These are phyloP conservation scores for Bombus soroeensis DNA, from an alignment of 1,140 invertebrate genomes.

Conservation along the genomic window DNA sequence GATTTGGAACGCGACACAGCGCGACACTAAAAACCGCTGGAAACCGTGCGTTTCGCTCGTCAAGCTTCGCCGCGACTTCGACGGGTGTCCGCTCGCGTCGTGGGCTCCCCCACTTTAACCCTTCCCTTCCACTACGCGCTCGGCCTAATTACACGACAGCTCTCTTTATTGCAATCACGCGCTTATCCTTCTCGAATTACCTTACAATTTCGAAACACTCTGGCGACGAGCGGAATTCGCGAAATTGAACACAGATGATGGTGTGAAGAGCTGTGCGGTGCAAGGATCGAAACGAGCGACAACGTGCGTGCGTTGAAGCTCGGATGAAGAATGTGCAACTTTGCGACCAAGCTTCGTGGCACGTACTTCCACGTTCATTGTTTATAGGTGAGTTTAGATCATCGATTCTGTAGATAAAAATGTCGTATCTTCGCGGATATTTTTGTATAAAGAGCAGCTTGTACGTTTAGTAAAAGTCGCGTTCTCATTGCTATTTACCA, in stretches of 20 bases:
- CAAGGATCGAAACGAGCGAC: no score
- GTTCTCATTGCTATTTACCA: not conserved
- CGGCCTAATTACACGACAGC: not conserved
- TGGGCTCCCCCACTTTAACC: not conserved
- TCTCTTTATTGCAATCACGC: not conserved
- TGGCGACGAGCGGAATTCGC: not conserved
- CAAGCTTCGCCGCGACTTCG: not conserved
- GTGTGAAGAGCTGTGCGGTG: not conserved
- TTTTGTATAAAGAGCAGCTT: slow-evolving; percentile 52
- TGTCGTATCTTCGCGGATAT: slow-evolving; percentile 61
- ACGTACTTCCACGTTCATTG: not conserved
- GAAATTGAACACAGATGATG: not conserved
- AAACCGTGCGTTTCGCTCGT: not conserved
- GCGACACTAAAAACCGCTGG: not conserved
- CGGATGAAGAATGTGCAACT: no score
- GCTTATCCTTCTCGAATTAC: not conserved
- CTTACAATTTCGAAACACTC: no score
- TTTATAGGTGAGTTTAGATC: slow-evolving; percentile 28
- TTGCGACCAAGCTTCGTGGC: not conserved
- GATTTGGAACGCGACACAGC: not conserved
- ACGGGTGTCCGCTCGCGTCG: not conserved
- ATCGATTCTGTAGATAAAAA: slow-evolving; percentile 23
- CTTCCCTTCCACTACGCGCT: not conserved
- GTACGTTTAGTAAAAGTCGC: not conserved
- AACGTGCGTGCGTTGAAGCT: not conserved